These are phyloP conservation scores for Eleutherodactylus coqui DNA, from an alignment of 2,797 vertebrate genomes.

Conservation along the genomic window DNA sequence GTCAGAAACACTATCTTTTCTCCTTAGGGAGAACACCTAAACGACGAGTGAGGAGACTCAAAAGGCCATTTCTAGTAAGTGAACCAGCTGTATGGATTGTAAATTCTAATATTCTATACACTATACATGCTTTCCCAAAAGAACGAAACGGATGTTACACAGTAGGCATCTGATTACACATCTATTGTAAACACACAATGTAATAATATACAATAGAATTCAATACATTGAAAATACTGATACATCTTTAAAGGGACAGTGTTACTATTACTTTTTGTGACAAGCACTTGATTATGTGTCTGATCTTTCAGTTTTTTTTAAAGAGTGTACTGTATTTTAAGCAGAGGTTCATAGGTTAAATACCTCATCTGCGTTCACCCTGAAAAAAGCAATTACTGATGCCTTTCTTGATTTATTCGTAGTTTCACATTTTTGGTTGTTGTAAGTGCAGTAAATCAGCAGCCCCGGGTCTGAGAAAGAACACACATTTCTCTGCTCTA, in stretches of 20 bases:
- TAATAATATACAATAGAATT: neutral
- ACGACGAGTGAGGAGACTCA: no score
- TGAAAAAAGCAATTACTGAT: constrained; percentile 38
- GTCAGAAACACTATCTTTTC: no score
- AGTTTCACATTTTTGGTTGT: constrained; percentile 25
- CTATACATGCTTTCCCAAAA: no score
- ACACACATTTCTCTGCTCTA: neutral
- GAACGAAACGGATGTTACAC: neutral
- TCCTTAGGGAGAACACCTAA: no score
- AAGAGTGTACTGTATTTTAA: constrained; percentile 37
- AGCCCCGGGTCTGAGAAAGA: neutral
- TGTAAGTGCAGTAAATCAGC: constrained; percentile 21
- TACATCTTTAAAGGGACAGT: neutral
- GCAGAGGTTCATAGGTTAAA: constrained; percentile 46
- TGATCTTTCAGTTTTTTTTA: no score
- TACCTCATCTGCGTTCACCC: constrained; percentile 48
- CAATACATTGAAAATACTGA: neutral
- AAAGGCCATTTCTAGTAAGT: no score
- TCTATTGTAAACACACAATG: neutral
- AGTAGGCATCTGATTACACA: neutral
- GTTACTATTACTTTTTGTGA: neutral
- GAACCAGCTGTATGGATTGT: no score
- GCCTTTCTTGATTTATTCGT: constrained; percentile 32
- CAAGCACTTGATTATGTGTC: neutral
- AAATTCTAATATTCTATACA: no score